These are phyloP conservation scores for Oasisia sp. DNA, from an alignment of 2,888 invertebrate species.

Conservation along the genomic window DNA sequence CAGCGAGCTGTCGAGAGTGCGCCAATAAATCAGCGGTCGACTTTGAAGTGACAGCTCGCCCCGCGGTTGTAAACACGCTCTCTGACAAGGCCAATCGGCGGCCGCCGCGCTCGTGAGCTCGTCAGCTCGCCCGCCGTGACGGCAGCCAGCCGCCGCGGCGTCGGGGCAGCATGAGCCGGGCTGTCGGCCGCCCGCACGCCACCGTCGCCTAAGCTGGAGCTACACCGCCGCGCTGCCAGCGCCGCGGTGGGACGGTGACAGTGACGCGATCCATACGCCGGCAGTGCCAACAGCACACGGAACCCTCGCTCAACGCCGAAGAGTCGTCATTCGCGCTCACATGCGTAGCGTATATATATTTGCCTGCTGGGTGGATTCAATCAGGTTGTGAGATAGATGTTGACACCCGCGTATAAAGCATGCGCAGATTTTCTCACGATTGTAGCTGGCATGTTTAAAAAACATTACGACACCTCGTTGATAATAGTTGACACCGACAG, in stretches of 20 bases:
- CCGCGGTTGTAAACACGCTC: constrained; percentile 28
- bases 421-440: background rate
- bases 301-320: background rate
- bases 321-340: background rate
- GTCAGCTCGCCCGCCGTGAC: background rate
- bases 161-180: background rate
- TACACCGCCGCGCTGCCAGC: background rate
- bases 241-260: background rate
- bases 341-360: background rate
- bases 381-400: background rate
- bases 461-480: background rate
- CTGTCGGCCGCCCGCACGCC: background rate
- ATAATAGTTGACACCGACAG: background rate
- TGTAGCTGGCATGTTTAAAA: background rate
- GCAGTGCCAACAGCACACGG: background rate
- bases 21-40: constrained; percentile 23
- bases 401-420: background rate
- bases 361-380: background rate
- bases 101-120: background rate
- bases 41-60: constrained; percentile 28
- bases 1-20: constrained; percentile 22
- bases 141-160: background rate
- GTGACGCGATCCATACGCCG: background rate
- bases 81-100: constrained; percentile 22
- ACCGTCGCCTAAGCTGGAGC: background rate